A percentile compares a stretch with the other conserved stretches of the same genome.
These are phyloP conservation scores for Drosophila ustulata DNA, from an alignment of 2,888 invertebrate genomes.

Conservation along the genomic window DNA sequence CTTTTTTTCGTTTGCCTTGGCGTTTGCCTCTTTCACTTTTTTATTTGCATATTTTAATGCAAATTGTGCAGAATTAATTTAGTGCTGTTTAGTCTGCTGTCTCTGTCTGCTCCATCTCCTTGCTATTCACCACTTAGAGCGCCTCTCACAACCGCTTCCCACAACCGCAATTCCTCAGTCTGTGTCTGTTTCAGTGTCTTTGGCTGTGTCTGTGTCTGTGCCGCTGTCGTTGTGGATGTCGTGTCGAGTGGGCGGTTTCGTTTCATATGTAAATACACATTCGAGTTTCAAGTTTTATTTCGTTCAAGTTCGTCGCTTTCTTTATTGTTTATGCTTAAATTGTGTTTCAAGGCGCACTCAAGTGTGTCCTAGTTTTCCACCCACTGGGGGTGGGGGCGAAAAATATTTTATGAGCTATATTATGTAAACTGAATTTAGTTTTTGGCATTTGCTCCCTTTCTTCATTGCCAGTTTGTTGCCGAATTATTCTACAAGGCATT, in stretches of 20 bases:
- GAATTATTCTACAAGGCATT: conserved; percentile 56
- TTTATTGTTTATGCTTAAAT: conserved; percentile 78
- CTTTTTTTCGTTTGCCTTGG: neutral
- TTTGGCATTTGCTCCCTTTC: conserved; percentile 56
- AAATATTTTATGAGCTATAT: conserved; percentile 79
- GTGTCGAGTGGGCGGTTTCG: conserved; percentile 68
- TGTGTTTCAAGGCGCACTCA: conserved; percentile 63
- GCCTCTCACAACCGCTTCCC: conserved; percentile 21
- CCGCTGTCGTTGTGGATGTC: conserved; percentile 7
- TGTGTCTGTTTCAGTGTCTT: conserved; percentile 2
- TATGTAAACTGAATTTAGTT: conserved; percentile 79
- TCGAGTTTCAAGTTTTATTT: conserved; percentile 77
- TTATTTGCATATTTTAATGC: conserved; percentile 81
- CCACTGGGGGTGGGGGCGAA: conserved; percentile 44
- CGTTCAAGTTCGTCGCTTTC: conserved; percentile 68
- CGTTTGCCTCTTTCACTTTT: conserved; percentile 62
- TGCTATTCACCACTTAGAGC: conserved; percentile 11
- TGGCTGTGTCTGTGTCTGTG: conserved; percentile 6
- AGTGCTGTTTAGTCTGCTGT: conserved; percentile 76
- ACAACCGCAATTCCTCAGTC: conserved; percentile 39
- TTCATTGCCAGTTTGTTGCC: conserved; percentile 49
- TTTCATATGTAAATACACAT: conserved; percentile 78
- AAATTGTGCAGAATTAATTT: conserved; percentile 82
- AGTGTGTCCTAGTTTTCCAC: conserved; percentile 73
- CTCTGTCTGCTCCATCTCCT: conserved; percentile 18